Evolutionary conservation across 2,888 invertebrate species (phyloP).

Genomic region (Papilio protenor): DNA sequence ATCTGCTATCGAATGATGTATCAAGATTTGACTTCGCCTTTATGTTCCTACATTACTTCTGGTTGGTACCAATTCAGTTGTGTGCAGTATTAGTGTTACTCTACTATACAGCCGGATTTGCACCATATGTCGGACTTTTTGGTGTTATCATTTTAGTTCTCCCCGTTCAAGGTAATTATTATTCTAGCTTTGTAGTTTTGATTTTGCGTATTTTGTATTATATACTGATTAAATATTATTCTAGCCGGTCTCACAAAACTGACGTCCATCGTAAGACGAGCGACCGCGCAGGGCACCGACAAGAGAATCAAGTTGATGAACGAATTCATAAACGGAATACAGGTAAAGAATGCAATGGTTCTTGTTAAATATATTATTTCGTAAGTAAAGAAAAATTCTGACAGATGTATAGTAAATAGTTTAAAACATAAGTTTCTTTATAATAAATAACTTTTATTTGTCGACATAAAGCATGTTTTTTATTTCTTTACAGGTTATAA

Average conservation of each 20-base stretch:
- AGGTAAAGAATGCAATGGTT: conserved; percentile 74
- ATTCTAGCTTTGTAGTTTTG: not conserved
- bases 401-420: too few species aligned
- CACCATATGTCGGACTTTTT: conserved; percentile 74
- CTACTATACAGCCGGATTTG: conserved; percentile 66
- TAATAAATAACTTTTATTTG: conserved; percentile 82
- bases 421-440: too few species aligned
- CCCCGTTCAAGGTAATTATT: conserved; percentile 74
- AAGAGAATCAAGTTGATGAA: conserved; percentile 93
- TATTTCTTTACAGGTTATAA: conserved; percentile 93
- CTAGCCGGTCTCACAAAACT: conserved; percentile 71
- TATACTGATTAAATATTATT: conserved; percentile 46
- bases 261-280: conserved; percentile 68
- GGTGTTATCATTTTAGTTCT: conserved; percentile 83
- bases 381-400: not conserved
- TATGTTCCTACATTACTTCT: conserved; percentile 89
- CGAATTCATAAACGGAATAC: conserved; percentile 94
- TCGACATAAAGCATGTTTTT: too few species aligned
- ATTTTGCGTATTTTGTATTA: too few species aligned
- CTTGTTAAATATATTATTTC: not conserved
- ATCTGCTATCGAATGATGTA: conserved; percentile 93
- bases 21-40: conserved; percentile 90
- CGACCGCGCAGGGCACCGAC: conserved; percentile 91
- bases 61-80: conserved; percentile 91
- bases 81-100: conserved; percentile 79